These are phyloP conservation scores for Arion vulgaris DNA, from an alignment of 1,140 invertebrate species.

Conservation along the genomic window DNA sequence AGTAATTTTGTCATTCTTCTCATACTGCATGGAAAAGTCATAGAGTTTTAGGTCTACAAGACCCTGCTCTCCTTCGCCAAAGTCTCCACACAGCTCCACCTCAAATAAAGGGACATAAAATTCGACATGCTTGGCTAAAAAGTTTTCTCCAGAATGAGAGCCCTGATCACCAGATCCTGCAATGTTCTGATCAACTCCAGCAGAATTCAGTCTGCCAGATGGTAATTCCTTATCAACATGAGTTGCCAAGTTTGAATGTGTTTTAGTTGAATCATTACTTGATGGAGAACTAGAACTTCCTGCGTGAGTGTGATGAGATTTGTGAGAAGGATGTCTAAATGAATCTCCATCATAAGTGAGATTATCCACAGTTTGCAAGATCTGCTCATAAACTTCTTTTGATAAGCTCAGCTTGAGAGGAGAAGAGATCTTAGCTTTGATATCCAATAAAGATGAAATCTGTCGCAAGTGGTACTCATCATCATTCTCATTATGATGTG, in stretches of 20 bases:
- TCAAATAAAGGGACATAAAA: conserved; percentile 72
- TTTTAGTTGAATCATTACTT: neutral
- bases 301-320: neutral
- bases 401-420: conserved; percentile 88
- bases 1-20: conserved; percentile 79
- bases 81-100: conserved; percentile 70
- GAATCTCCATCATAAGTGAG: conserved; percentile 62
- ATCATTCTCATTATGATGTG: neutral
- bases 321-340: neutral
- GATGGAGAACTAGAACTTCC: neutral
- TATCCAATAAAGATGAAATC: conserved; percentile 71
- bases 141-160: conserved; percentile 31
- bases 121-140: conserved; percentile 55
- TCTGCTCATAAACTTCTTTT: conserved; percentile 89
- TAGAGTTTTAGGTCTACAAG: conserved; percentile 85
- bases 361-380: conserved; percentile 80
- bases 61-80: conserved; percentile 67
- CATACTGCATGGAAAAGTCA: conserved; percentile 85
- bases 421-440: conserved; percentile 86
- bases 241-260: neutral
- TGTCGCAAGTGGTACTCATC: neutral
- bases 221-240: neutral
- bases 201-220: neutral
- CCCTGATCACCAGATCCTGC: neutral
- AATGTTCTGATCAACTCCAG: neutral